These are phyloP conservation scores for Sapayoa aenigma DNA, from an alignment of 2,113 vertebrate species.

Conservation along the genomic window DNA sequence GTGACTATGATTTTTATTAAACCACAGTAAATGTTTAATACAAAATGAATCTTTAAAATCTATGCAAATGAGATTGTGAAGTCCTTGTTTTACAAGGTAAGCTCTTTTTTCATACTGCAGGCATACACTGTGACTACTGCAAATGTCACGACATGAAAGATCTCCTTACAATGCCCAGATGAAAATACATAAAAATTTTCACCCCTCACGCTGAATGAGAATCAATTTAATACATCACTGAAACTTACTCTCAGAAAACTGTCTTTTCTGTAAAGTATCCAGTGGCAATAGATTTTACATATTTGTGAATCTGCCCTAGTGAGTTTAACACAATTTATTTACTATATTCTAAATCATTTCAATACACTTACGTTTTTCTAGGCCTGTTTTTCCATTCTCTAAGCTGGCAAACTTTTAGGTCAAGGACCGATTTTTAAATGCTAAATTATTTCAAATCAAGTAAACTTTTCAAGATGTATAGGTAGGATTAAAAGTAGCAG, in stretches of 20 bases:
- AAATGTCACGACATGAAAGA: background rate
- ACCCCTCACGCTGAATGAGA: background rate
- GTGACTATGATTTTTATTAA: slow-evolving; percentile 1
- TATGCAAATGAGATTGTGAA: background rate
- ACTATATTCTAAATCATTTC: background rate
- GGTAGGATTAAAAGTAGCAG: slow-evolving; percentile 40
- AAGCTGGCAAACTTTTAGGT: slow-evolving; percentile 20
- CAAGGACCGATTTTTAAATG: background rate
- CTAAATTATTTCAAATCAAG: slow-evolving; percentile 30
- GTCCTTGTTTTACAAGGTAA: background rate
- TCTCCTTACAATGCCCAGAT: background rate
- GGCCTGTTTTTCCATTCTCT: background rate
- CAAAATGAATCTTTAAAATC: slow-evolving; percentile 5
- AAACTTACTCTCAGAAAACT: slow-evolving; percentile 32
- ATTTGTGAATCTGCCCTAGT: background rate
- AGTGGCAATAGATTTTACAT: background rate
- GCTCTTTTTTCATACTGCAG: background rate
- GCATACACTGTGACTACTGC: background rate
- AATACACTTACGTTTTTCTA: background rate
- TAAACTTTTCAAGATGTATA: background rate
- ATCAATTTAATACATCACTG: slow-evolving; percentile 54
- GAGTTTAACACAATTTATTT: background rate
- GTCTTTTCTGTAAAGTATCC: background rate
- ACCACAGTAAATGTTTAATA: background rate
- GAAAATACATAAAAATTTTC: background rate